phyloP scores from a whole-genome alignment of 2,888 invertebrate genomes.

The Theretra japonica region DNA sequence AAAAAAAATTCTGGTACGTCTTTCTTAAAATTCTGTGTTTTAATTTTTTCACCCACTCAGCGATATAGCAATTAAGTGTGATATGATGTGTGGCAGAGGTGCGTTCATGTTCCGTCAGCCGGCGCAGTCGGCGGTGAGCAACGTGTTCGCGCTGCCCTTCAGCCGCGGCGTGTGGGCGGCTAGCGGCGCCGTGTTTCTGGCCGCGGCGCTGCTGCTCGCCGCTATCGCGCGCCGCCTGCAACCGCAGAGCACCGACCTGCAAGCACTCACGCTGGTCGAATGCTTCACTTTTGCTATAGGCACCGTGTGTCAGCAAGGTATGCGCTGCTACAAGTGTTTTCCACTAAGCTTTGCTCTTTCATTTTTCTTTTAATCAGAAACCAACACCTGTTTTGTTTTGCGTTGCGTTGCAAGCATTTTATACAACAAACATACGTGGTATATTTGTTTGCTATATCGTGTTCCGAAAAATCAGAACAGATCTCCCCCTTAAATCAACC shows the following conservation, averaged over 20 bases:
- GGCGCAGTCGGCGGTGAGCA: constrained; percentile 84
- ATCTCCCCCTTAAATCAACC: too few relatives aligned
- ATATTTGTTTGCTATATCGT: too few relatives aligned
- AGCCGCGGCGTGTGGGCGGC: constrained; percentile 83
- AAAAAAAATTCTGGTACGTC: neutral
- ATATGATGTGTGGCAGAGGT: constrained; percentile 70
- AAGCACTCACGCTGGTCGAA: constrained; percentile 66
- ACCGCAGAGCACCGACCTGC: constrained; percentile 38
- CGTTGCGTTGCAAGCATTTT: too few relatives aligned
- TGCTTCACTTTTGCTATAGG: constrained; percentile 83
- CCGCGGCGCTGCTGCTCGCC: constrained; percentile 51
- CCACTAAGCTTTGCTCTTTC: too few relatives aligned
- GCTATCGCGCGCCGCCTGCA: constrained; percentile 41
- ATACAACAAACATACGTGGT: too few relatives aligned
- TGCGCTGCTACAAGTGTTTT: too few relatives aligned
- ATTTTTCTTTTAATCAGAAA: too few relatives aligned
- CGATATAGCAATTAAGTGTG: neutral
- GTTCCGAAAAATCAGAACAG: too few relatives aligned
- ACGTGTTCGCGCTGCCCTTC: constrained; percentile 86
- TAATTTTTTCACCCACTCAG: too few relatives aligned
- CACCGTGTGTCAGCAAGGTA: constrained; percentile 86
- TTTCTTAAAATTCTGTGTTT: neutral
- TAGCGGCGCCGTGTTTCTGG: constrained; percentile 48
- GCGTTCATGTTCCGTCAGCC: constrained; percentile 87
- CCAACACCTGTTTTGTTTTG: too few relatives aligned